Percentiles rank a stretch among this genome's conserved stretches.
Conservation (phyloP, 2,113 vertebrate species). For the Scartelaos histophorus region DNA sequence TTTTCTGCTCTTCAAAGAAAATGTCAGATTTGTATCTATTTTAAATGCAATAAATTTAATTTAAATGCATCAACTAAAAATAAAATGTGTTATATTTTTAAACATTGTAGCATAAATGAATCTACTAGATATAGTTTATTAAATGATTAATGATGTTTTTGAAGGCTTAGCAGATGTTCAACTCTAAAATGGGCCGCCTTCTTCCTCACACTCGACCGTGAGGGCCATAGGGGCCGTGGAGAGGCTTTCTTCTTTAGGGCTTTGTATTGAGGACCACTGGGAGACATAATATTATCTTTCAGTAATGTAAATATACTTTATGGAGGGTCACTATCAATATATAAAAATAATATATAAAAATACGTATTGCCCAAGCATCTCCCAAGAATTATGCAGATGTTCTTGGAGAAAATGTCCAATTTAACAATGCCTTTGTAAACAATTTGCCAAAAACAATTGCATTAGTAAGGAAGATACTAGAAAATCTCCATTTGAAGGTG, state of each 20-base stretch:
- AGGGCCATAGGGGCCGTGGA: conserved; percentile 1
- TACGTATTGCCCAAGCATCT: background rate
- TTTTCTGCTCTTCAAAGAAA: no score
- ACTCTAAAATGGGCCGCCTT: background rate
- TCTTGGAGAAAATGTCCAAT: background rate
- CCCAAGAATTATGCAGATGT: background rate
- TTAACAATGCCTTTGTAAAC: background rate
- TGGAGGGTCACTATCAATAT: background rate
- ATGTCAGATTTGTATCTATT: no score
- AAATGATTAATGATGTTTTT: background rate
- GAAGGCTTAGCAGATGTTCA: background rate
- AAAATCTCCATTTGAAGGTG: no score
- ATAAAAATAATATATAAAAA: background rate
- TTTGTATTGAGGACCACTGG: conserved; percentile 2
- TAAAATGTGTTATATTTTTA: background rate
- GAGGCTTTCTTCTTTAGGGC: background rate
- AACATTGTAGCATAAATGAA: background rate
- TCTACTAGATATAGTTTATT: no score
- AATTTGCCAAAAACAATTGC: no score
- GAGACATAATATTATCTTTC: conserved; percentile 11
- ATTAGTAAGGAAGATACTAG: no score
- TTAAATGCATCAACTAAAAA: background rate
- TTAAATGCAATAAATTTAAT: no score
- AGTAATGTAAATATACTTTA: conserved; percentile 5
- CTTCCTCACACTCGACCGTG: background rate